Conservation (phyloP, 1,140 invertebrate genomes). For the Drosophila carrolli region DNA sequence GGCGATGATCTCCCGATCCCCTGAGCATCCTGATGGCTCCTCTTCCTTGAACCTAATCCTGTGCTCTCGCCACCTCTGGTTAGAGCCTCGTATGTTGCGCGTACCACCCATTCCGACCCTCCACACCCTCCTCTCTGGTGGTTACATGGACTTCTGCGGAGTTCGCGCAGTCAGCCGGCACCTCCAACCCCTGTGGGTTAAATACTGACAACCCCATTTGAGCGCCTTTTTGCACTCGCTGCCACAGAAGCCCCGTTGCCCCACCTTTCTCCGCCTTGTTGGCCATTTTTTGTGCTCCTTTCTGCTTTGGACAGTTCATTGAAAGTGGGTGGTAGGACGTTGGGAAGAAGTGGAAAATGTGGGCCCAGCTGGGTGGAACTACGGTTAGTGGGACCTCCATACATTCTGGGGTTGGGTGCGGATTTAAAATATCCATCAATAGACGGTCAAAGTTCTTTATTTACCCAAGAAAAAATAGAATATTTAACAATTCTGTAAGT, state of each 20-base stretch:
- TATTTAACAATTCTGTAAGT: too few relatives aligned
- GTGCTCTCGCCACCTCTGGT: constrained; percentile 75
- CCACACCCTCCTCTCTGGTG: not conserved
- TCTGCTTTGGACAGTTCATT: constrained; percentile 68
- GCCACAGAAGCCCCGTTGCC: constrained; percentile 63
- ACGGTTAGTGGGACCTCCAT: not conserved
- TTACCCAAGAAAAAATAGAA: too few relatives aligned
- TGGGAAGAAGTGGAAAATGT: not conserved
- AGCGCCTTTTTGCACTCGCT: constrained; percentile 82
- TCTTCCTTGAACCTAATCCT: constrained; percentile 75
- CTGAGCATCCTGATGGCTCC: constrained; percentile 48
- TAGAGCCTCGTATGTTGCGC: constrained; percentile 70
- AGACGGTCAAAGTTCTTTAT: not conserved
- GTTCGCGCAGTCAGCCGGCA: constrained; percentile 81
- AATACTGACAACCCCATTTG: constrained; percentile 85
- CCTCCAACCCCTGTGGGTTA: constrained; percentile 84
- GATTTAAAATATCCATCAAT: not conserved
- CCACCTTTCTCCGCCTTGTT: constrained; percentile 9
- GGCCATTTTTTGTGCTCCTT: constrained; percentile 28
- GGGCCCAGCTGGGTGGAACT: not conserved
- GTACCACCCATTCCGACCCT: constrained; percentile 20
- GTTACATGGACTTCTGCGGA: constrained; percentile 54
- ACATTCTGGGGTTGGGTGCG: not conserved
- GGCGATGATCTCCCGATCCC: constrained; percentile 14
- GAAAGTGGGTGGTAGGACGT: constrained; percentile 46